phyloP scores from a whole-genome alignment of 2,888 invertebrate species.

The Protonemura montana region DNA sequence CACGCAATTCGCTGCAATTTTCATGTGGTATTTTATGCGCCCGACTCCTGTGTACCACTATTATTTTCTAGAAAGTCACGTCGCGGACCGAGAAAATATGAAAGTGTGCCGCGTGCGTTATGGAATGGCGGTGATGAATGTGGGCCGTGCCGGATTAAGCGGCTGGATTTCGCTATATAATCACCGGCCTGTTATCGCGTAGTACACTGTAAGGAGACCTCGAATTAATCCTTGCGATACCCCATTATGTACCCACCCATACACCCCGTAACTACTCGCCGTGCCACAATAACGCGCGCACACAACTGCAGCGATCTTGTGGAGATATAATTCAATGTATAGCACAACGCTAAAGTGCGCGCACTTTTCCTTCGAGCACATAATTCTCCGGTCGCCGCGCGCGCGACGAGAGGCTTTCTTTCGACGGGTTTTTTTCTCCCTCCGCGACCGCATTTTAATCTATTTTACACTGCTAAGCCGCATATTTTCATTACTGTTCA shows the following conservation, averaged over 20 bases:
- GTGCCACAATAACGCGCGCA: not conserved
- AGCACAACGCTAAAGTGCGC: not conserved
- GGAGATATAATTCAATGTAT: not conserved
- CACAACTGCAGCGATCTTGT: not conserved
- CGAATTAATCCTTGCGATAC: not conserved
- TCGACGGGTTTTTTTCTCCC: conserved; percentile 2
- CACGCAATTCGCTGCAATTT: conserved; percentile 4
- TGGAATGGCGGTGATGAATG: not conserved
- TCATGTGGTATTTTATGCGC: not conserved
- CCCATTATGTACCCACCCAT: not conserved
- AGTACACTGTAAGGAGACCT: not conserved
- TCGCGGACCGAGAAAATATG: not conserved
- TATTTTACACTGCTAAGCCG: conserved; percentile 23
- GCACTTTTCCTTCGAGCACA: conserved; percentile 18
- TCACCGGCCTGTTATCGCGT: not conserved
- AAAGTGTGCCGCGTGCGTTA: not conserved
- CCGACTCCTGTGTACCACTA: not conserved
- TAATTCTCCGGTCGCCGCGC: not conserved
- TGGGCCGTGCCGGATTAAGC: not conserved
- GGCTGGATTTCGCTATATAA: not conserved
- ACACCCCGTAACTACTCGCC: not conserved
- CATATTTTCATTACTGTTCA: conserved; percentile 40
- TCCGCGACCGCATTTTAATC: conserved; percentile 10
- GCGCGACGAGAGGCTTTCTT: conserved; percentile 19
- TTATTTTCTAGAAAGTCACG: not conserved